Percentiles rank a stretch among this genome's conserved stretches.
phyloP scores from a whole-genome alignment of 2,113 vertebrate genomes.

The Mustela lutreola region DNA sequence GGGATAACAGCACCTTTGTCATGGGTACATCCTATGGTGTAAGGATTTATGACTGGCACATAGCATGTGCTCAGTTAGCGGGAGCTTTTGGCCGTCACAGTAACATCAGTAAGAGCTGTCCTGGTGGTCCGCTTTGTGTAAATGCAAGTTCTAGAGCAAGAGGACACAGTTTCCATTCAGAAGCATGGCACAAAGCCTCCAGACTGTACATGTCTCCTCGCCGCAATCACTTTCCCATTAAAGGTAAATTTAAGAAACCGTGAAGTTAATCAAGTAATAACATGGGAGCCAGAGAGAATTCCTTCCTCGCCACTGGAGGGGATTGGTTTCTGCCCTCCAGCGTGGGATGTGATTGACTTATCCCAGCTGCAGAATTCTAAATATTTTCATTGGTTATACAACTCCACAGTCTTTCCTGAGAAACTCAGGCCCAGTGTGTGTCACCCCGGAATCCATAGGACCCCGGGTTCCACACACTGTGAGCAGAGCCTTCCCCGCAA shows the following conservation, averaged over 20 bases:
- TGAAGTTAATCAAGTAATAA: conserved; percentile 27
- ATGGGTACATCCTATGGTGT: not conserved
- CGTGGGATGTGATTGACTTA: not conserved
- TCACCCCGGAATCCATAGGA: not conserved
- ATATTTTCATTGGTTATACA: conserved; percentile 69
- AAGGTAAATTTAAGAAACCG: conserved; percentile 29
- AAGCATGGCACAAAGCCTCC: not conserved
- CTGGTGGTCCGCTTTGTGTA: not conserved
- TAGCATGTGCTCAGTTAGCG: not conserved
- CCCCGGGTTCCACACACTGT: not conserved
- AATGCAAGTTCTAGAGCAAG: not conserved
- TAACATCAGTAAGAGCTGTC: not conserved
- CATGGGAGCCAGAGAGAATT: conserved; percentile 34
- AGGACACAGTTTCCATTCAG: not conserved
- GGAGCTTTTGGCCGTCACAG: not conserved
- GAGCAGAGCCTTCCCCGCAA: not conserved
- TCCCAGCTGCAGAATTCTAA: conserved; percentile 58
- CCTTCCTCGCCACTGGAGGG: conserved; percentile 9
- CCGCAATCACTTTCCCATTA: not conserved
- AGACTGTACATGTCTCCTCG: not conserved
- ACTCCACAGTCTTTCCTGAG: not conserved
- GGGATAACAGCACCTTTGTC: not conserved
- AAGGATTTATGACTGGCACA: not conserved
- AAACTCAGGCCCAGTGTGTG: not conserved
- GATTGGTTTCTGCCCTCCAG: conserved; percentile 67